Conservation (phyloP, 2,797 vertebrate species). For the Vespertilio murinus region DNA sequence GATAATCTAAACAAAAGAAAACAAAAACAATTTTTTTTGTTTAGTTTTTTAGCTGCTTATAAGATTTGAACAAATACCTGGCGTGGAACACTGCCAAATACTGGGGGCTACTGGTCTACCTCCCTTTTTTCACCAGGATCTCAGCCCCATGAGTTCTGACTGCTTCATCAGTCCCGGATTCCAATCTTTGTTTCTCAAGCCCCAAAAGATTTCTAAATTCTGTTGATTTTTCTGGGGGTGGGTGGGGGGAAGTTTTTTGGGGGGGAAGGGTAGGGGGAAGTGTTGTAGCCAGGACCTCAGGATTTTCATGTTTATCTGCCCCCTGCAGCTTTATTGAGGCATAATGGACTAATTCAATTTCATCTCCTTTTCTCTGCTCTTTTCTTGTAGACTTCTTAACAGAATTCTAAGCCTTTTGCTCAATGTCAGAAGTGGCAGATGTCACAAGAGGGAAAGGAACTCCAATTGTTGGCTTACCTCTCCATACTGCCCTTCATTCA, state of each 20-base stretch:
- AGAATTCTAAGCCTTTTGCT: background rate
- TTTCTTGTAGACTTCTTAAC: conserved; percentile 5
- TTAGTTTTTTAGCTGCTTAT: conserved; percentile 1
- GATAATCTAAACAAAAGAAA: background rate
- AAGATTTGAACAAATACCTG: conserved; percentile 15
- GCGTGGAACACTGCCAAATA: background rate
- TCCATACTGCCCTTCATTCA: background rate
- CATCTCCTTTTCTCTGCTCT: background rate
- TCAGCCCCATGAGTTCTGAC: background rate
- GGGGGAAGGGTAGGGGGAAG: too few relatives aligned
- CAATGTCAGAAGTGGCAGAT: background rate
- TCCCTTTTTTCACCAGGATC: background rate
- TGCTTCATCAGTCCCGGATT: background rate
- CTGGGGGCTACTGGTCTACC: background rate
- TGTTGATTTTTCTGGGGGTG: background rate
- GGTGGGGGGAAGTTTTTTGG: background rate
- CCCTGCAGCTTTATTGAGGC: background rate
- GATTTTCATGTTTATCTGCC: background rate
- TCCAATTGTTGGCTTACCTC: conserved; percentile 16
- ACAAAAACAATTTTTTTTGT: background rate
- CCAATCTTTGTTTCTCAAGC: conserved; percentile 23
- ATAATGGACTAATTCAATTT: background rate
- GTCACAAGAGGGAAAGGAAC: background rate
- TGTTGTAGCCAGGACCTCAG: background rate
- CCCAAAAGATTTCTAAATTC: background rate